Conservation (phyloP, 2,113 vertebrate genomes). For the Kryptolebias marmoratus region DNA sequence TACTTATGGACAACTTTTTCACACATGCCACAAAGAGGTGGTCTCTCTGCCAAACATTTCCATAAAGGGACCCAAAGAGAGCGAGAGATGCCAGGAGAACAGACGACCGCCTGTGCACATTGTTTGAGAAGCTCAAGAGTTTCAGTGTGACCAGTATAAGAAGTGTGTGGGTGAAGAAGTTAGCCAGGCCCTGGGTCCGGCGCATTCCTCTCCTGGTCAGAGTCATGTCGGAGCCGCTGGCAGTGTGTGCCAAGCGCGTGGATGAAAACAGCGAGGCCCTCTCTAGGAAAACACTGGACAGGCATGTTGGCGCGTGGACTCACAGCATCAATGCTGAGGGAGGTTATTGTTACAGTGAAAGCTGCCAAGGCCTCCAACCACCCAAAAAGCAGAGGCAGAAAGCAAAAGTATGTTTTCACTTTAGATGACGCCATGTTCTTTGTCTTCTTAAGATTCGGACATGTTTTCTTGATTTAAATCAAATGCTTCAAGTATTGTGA, state of each 20-base stretch:
- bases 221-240: conserved; percentile 49
- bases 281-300: conserved; percentile 57
- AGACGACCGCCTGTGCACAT: conserved; percentile 65
- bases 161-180: conserved; percentile 70
- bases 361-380: conserved; percentile 65
- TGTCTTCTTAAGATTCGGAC: conserved; percentile 61
- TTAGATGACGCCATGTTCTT: conserved; percentile 67
- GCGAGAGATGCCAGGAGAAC: conserved; percentile 62
- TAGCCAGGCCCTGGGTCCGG: conserved; percentile 58
- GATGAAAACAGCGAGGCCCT: conserved; percentile 55
- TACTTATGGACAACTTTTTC: conserved; percentile 56
- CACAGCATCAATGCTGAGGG: conserved; percentile 46
- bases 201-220: conserved; percentile 61
- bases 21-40: conserved; percentile 59
- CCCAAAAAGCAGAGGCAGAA: conserved; percentile 49
- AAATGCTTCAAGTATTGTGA: conserved; percentile 58
- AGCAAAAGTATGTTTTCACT: conserved; percentile 72
- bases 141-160: conserved; percentile 66
- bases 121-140: conserved; percentile 70
- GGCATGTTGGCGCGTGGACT: conserved; percentile 59
- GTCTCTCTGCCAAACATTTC: conserved; percentile 54
- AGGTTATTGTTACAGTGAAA: conserved; percentile 62
- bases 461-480: conserved; percentile 68
- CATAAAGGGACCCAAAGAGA: conserved; percentile 75
- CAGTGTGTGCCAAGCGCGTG: conserved; percentile 51